These are phyloP conservation scores for Azorinus chamasolen DNA, from an alignment of 2,888 invertebrate genomes.

Conservation along the genomic window DNA sequence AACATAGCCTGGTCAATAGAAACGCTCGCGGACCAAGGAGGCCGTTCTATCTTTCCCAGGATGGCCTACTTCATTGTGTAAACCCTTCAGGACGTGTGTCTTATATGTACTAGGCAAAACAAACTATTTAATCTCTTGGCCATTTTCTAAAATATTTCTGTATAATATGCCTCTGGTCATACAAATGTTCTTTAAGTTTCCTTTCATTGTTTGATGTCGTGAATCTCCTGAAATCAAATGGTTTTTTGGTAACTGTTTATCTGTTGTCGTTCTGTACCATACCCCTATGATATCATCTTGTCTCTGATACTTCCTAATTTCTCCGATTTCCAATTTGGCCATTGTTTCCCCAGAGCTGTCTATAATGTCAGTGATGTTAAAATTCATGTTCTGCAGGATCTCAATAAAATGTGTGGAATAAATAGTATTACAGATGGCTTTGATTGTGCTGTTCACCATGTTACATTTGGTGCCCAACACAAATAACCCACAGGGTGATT, in stretches of 20 bases:
- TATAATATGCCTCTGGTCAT: constrained; percentile 25
- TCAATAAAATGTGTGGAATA: not conserved
- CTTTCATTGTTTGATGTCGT: constrained; percentile 13
- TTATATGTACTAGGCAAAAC: constrained; percentile 10
- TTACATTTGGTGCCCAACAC: too few relatives aligned
- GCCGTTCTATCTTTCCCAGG: too few relatives aligned
- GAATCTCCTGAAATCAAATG: not conserved
- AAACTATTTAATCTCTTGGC: constrained; percentile 14
- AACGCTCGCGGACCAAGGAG: too few relatives aligned
- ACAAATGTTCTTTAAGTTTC: constrained; percentile 2
- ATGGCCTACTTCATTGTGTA: too few relatives aligned
- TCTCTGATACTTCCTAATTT: constrained; percentile 2
- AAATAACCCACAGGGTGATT: too few relatives aligned
- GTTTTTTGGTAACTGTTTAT: not conserved
- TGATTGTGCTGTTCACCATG: too few relatives aligned
- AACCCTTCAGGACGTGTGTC: constrained; percentile 9
- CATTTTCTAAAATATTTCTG: constrained; percentile 4
- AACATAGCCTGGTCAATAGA: constrained; percentile 7
- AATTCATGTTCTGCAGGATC: not conserved
- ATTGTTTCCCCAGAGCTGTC: not conserved
- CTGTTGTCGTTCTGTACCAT: not conserved
- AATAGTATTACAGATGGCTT: too few relatives aligned
- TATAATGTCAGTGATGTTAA: not conserved
- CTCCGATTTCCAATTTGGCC: not conserved
- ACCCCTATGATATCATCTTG: constrained; percentile 7